Evolutionary conservation across 2,113 vertebrate species (phyloP).

Genomic region (Gadus chalcogrammus): DNA sequence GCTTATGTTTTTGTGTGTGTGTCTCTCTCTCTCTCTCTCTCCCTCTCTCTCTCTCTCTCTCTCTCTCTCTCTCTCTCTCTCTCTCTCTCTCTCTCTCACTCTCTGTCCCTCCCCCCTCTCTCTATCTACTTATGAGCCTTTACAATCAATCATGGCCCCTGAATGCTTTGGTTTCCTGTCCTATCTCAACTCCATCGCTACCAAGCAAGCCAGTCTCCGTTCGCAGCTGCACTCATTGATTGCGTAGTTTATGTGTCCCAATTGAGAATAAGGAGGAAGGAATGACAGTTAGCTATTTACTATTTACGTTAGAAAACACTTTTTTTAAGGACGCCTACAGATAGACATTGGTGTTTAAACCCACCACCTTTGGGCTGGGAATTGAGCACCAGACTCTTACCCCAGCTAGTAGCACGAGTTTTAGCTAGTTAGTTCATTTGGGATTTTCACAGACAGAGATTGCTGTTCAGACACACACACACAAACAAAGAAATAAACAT

Average conservation of each 20-base stretch:
- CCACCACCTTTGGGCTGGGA: too few relatives aligned
- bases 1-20: neutral
- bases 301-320: too few relatives aligned
- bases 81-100: neutral
- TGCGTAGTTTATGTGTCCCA: too few relatives aligned
- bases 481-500: neutral
- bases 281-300: too few relatives aligned
- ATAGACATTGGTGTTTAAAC: too few relatives aligned
- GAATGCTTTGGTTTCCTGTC: neutral
- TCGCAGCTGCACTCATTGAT: too few relatives aligned
- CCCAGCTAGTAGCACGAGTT: too few relatives aligned
- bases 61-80: neutral
- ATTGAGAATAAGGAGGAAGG: too few relatives aligned
- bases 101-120: neutral
- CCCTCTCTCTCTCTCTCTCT: neutral
- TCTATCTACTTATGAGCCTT: neutral
- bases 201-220: too few relatives aligned
- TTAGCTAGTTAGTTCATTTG: too few relatives aligned
- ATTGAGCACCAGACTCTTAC: too few relatives aligned
- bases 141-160: neutral
- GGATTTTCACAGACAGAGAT: neutral
- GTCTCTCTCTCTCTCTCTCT: neutral
- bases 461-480: conserved; percentile 3
- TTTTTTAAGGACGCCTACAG: too few relatives aligned
- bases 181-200: neutral